Percentiles rank a stretch among this genome's conserved stretches.
phyloP scores from a whole-genome alignment of 2,113 vertebrate species.

The Hippocampus mohnikei region DNA sequence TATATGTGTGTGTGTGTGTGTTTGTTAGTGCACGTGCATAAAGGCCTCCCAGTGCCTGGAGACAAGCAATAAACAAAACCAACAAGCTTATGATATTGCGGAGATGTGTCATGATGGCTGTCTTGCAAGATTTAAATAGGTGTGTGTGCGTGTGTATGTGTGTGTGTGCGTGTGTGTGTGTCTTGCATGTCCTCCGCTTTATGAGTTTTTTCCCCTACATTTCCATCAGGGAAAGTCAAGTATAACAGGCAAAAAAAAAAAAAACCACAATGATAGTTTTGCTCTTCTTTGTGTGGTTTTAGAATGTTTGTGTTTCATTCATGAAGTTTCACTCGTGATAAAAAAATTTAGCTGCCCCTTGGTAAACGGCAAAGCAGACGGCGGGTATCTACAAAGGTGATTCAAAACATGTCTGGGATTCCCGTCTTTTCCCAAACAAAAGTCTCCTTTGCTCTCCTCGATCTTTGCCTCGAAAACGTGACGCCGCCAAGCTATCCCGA shows the following conservation, averaged over 20 bases:
- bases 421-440: too few species aligned
- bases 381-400: not conserved
- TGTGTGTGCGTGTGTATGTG: slow-evolving; percentile 18
- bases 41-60: slow-evolving; percentile 59
- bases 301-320: slow-evolving; percentile 12
- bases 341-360: slow-evolving; percentile 55
- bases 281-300: not conserved
- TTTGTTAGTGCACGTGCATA: slow-evolving; percentile 31
- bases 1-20: slow-evolving; percentile 22
- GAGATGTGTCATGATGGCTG: slow-evolving; percentile 45
- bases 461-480: too few species aligned
- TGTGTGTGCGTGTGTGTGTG: slow-evolving; percentile 17
- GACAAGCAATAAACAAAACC: slow-evolving; percentile 73
- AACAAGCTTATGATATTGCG: slow-evolving; percentile 57
- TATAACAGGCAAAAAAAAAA: slow-evolving; percentile 9
- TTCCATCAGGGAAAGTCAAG: slow-evolving; percentile 20
- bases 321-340: slow-evolving; percentile 47
- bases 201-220: slow-evolving; percentile 20
- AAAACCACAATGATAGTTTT: not conserved
- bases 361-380: slow-evolving; percentile 18
- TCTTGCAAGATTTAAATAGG: slow-evolving; percentile 30
- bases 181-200: not conserved
- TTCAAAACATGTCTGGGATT: too few species aligned
- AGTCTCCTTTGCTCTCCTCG: too few species aligned
- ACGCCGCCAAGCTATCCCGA: too few species aligned